phyloP scores from a whole-genome alignment of 92 coral and sea anemone species.

The Palythoa grandis region DNA sequence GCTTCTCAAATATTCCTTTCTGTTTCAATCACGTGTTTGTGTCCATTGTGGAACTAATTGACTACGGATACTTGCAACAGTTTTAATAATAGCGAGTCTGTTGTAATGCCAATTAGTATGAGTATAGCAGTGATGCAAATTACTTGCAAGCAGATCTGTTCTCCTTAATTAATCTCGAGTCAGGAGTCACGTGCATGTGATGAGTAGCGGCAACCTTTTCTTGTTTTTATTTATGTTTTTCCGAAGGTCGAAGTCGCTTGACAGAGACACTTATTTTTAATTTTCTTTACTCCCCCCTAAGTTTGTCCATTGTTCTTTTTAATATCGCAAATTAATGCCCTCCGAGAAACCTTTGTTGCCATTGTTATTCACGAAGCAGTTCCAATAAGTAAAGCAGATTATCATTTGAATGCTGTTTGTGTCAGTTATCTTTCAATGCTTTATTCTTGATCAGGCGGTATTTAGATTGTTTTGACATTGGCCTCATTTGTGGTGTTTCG shows the following conservation, averaged over 20 bases:
- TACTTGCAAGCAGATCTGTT: neutral
- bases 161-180: too few species aligned
- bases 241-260: neutral
- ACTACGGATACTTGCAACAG: neutral
- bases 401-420: constrained; percentile 25
- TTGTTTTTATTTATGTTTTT: neutral
- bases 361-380: neutral
- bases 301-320: neutral
- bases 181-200: too few species aligned
- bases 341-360: constrained; percentile 10
- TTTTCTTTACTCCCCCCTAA: neutral
- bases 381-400: constrained; percentile 3
- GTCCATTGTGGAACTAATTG: neutral
- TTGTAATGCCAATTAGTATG: neutral
- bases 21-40: constrained; percentile 6
- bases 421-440: neutral
- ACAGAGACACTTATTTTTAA: neutral
- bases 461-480: neutral
- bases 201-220: too few species aligned
- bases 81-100: neutral
- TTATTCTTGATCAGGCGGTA: neutral
- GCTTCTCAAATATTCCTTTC: neutral
- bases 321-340: neutral
- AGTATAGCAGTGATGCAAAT: neutral
- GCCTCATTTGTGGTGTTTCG: neutral